A percentile compares a stretch with the other conserved stretches of the same genome.
These are phyloP conservation scores for Heliconius congener DNA, from an alignment of 1,140 invertebrate genomes.

Conservation along the genomic window DNA sequence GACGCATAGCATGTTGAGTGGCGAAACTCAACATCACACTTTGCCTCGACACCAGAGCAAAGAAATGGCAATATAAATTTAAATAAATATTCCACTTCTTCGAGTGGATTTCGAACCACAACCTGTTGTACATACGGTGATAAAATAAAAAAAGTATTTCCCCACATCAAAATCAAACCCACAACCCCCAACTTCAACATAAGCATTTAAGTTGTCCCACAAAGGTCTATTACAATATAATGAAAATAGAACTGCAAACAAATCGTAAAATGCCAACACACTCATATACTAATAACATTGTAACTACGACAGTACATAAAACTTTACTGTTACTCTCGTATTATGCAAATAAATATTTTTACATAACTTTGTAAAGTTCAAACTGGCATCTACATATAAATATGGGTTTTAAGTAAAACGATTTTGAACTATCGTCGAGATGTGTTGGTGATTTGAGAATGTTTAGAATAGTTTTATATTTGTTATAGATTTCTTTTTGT, in stretches of 20 bases:
- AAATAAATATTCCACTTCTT: background rate
- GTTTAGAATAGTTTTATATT: background rate
- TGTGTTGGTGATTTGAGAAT: background rate
- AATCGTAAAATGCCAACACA: slow-evolving; percentile 1
- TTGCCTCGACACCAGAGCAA: too few relatives aligned
- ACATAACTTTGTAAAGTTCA: slow-evolving; percentile 8
- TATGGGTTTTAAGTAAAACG: slow-evolving; percentile 1
- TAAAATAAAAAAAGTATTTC: too few relatives aligned
- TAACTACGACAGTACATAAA: background rate
- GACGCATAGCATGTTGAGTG: too few relatives aligned
- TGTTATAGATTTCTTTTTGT: background rate
- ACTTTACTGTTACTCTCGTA: slow-evolving; percentile 4
- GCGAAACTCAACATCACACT: too few relatives aligned
- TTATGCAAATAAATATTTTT: slow-evolving; percentile 14
- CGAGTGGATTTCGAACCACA: background rate
- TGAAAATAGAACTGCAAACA: background rate
- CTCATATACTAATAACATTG: slow-evolving; percentile 7
- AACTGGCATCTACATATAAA: background rate
- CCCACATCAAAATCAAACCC: background rate
- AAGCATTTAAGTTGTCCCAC: background rate
- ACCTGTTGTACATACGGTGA: background rate
- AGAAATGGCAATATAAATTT: background rate
- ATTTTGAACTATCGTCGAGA: background rate
- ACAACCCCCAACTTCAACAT: background rate
- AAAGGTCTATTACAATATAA: background rate